phyloP scores from a whole-genome alignment of 2,888 invertebrate genomes.

The Spodoptera picta region DNA sequence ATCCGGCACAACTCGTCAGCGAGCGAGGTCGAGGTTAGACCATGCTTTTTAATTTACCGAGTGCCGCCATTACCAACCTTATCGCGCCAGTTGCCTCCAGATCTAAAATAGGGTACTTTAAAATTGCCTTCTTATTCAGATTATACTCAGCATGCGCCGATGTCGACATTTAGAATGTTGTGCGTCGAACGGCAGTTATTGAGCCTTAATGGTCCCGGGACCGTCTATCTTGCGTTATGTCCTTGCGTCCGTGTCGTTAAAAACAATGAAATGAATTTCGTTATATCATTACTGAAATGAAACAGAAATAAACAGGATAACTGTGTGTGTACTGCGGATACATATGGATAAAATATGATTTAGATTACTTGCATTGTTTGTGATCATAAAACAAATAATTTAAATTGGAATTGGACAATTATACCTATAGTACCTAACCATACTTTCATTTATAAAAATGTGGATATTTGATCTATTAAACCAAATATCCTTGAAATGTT shows the following conservation, averaged over 20 bases:
- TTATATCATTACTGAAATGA: conserved; percentile 55
- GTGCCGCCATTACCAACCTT: conserved; percentile 76
- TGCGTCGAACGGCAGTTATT: conserved; percentile 71
- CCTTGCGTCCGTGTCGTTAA: conserved; percentile 64
- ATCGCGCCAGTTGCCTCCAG: conserved; percentile 73
- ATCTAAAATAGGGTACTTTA: conserved; percentile 75
- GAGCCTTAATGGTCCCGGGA: conserved; percentile 70
- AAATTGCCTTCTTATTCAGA: conserved; percentile 77
- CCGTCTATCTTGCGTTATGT: conserved; percentile 65
- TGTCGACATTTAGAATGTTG: conserved; percentile 71
- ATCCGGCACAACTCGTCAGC: conserved; percentile 66
- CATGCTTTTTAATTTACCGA: conserved; percentile 82
- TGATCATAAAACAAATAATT: background rate
- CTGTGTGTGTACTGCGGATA: background rate
- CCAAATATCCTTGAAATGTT: no score
- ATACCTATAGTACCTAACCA: background rate
- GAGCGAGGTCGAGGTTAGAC: conserved; percentile 66
- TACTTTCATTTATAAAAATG: background rate
- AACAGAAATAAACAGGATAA: conserved; percentile 27
- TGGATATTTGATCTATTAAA: no score
- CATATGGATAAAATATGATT: background rate
- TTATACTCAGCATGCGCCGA: conserved; percentile 72
- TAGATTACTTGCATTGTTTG: background rate
- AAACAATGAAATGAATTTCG: conserved; percentile 74
- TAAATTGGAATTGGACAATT: background rate